These are phyloP conservation scores for Porites australiensis DNA, from an alignment of 64 coral and sea anemone species.

Conservation along the genomic window DNA sequence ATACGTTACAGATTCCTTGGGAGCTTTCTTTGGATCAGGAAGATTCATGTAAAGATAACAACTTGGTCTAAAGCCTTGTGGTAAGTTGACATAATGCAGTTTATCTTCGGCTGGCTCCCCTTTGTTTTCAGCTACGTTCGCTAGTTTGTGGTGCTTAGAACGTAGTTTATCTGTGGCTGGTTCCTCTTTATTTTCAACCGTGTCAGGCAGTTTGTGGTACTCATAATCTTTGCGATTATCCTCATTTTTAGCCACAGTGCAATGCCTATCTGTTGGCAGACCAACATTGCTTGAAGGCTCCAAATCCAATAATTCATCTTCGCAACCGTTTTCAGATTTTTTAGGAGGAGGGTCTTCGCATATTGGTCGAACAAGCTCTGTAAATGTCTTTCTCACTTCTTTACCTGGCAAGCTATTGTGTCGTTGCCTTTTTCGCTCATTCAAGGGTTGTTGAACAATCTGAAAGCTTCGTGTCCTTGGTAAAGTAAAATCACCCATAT, in stretches of 20 bases:
- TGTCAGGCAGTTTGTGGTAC: not conserved
- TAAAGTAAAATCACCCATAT: not conserved
- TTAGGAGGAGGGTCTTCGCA: not conserved
- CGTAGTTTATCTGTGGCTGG: not conserved
- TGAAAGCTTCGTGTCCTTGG: conserved; percentile 20
- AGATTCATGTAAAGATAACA: conserved; percentile 59
- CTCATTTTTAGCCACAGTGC: not conserved
- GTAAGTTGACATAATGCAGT: conserved; percentile 43
- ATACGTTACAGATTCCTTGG: conserved; percentile 16
- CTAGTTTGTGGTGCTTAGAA: no score
- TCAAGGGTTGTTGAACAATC: conserved; percentile 13
- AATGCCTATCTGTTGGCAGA: not conserved
- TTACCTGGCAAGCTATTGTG: not conserved
- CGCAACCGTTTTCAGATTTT: not conserved
- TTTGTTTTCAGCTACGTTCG: no score
- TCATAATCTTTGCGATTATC: not conserved
- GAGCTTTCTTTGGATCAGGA: conserved; percentile 8
- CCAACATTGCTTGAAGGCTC: not conserved
- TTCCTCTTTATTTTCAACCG: not conserved
- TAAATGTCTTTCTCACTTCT: not conserved
- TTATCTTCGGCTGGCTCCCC: not conserved
- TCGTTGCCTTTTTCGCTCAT: not conserved
- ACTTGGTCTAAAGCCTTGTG: conserved; percentile 32
- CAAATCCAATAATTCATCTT: not conserved
- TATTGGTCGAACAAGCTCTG: conserved; percentile 18